Conservation (phyloP, 2,113 vertebrate species). For the Leuciscus idus region DNA sequence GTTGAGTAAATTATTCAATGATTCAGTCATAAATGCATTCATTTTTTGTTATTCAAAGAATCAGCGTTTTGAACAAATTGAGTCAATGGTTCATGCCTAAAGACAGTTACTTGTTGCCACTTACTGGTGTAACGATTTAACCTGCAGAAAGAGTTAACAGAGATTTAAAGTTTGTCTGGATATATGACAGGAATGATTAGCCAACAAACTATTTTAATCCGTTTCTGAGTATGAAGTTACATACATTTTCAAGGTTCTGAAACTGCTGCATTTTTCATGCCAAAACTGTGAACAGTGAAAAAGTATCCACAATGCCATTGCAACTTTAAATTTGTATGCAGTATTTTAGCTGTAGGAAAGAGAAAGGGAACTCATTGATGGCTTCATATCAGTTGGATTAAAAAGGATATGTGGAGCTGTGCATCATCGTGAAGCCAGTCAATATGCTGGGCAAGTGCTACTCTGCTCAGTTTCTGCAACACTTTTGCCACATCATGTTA, state of each 20-base stretch:
- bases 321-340: neutral
- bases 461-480: conserved; percentile 10
- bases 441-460: conserved; percentile 8
- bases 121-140: neutral
- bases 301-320: neutral
- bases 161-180: neutral
- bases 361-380: neutral
- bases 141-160: neutral
- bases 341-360: neutral
- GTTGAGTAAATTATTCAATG: neutral
- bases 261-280: neutral
- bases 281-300: neutral
- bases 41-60: neutral
- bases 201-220: neutral
- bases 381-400: neutral
- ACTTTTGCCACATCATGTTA: neutral
- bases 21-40: neutral
- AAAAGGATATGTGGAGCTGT: neutral
- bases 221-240: neutral
- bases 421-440: conserved; percentile 25
- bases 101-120: neutral
- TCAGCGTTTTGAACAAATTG: neutral
- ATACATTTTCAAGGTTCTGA: neutral
- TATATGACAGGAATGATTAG: neutral
- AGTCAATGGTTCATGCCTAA: neutral